Evolutionary conservation across 2,113 vertebrate genomes (phyloP).

Genomic region (Litocranius walleri): DNA sequence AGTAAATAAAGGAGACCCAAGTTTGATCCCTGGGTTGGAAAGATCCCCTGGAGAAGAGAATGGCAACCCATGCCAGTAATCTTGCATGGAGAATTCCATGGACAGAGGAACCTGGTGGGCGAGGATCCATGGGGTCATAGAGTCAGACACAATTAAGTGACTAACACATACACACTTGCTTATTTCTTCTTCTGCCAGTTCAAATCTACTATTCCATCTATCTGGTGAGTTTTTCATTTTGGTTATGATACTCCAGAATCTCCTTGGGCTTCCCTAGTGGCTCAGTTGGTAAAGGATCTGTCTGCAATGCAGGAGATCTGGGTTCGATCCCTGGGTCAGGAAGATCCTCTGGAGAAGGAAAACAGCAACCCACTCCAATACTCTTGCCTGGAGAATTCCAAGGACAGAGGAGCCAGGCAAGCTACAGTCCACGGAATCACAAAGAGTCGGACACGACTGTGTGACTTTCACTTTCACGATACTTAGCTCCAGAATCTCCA

Average conservation of each 20-base stretch:
- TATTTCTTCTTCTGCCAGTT: background rate
- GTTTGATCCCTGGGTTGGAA: background rate
- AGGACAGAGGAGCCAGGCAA: background rate
- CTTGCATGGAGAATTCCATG: background rate
- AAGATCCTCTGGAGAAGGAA: background rate
- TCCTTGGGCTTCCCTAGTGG: background rate
- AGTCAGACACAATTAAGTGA: background rate
- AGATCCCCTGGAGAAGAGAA: background rate
- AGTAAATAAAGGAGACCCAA: background rate
- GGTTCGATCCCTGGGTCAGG: background rate
- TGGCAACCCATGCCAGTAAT: background rate
- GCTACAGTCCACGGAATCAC: background rate
- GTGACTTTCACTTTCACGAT: background rate
- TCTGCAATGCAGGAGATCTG: background rate
- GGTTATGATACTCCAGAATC: background rate
- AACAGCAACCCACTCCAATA: background rate
- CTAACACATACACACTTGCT: background rate
- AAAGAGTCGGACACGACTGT: accelerated
- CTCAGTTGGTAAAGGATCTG: background rate
- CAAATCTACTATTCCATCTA: background rate
- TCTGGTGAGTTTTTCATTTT: background rate
- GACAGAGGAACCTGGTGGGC: background rate
- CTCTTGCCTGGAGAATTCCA: background rate
- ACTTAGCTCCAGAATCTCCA: background rate
- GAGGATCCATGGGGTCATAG: background rate